phyloP scores from a whole-genome alignment of 2,797 vertebrate species.

The Lycodopsis pacificus region DNA sequence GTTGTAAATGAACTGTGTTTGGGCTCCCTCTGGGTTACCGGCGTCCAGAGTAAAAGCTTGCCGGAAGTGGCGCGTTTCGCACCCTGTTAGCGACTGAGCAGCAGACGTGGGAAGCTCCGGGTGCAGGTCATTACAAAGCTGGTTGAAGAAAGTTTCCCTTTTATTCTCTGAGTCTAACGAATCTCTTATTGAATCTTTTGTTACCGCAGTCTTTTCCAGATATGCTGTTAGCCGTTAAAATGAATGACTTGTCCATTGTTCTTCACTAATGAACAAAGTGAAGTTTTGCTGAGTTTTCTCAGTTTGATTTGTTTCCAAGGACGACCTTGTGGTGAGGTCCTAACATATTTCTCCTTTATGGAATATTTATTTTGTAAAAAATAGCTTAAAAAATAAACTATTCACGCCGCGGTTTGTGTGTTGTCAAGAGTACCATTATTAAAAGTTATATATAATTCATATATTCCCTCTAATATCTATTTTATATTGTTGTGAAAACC shows the following conservation, averaged over 20 bases:
- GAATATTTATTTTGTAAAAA: background rate
- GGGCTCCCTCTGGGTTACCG: too few species aligned
- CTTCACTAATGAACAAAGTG: background rate
- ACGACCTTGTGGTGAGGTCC: background rate
- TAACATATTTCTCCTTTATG: background rate
- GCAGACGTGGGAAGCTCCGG: too few species aligned
- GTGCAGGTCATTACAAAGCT: background rate
- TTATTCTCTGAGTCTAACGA: background rate
- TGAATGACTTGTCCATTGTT: background rate
- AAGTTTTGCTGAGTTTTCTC: background rate
- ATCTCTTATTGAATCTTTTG: background rate
- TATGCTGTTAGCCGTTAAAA: background rate
- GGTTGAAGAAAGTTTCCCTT: background rate
- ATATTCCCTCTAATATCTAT: background rate
- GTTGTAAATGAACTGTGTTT: too few species aligned
- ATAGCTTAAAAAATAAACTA: background rate
- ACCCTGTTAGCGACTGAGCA: too few species aligned
- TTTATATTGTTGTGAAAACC: background rate
- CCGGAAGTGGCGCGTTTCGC: too few species aligned
- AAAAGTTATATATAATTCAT: background rate
- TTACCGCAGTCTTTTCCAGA: background rate
- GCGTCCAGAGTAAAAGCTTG: too few species aligned
- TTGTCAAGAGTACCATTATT: background rate
- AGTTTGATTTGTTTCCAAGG: slow-evolving; percentile 20
- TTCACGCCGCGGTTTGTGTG: background rate